Evolutionary conservation across 2,888 invertebrate genomes (phyloP).

Genomic region (Rhimphoctona megacephalus): DNA sequence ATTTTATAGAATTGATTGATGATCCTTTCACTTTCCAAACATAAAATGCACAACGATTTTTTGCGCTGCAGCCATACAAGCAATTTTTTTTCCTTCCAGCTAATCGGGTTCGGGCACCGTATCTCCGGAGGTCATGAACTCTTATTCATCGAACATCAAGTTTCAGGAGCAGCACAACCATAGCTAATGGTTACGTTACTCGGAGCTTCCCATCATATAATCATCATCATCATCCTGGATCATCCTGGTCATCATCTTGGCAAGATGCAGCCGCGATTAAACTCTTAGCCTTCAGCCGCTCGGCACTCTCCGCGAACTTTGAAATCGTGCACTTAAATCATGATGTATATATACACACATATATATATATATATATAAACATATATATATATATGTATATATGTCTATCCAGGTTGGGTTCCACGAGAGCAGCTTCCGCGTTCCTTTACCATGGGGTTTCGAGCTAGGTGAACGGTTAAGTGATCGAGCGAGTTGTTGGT

Average conservation of each 20-base stretch:
- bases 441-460: slow-evolving; percentile 55
- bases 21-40: not conserved
- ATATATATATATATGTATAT: not conserved
- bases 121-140: slow-evolving; percentile 47
- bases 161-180: slow-evolving; percentile 52
- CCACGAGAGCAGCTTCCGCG: slow-evolving; percentile 66
- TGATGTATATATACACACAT: slow-evolving; percentile 1
- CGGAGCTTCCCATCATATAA: slow-evolving; percentile 41
- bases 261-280: slow-evolving; percentile 59
- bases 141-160: slow-evolving; percentile 48
- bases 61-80: not conserved
- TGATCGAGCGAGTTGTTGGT: slow-evolving; percentile 57
- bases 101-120: slow-evolving; percentile 50
- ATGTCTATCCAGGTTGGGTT: slow-evolving; percentile 14
- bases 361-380: not conserved
- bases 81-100: not conserved
- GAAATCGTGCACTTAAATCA: slow-evolving; percentile 68
- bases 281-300: slow-evolving; percentile 62
- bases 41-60: not conserved
- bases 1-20: slow-evolving; percentile 7
- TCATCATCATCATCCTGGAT: slow-evolving; percentile 49
- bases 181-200: slow-evolving; percentile 62
- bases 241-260: slow-evolving; percentile 45
- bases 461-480: slow-evolving; percentile 58
- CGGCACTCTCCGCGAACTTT: slow-evolving; percentile 60